Percentiles rank a stretch among this genome's conserved stretches.
These are phyloP conservation scores for Cerastis leucographa DNA, from an alignment of 2,888 invertebrate genomes.

Conservation along the genomic window DNA sequence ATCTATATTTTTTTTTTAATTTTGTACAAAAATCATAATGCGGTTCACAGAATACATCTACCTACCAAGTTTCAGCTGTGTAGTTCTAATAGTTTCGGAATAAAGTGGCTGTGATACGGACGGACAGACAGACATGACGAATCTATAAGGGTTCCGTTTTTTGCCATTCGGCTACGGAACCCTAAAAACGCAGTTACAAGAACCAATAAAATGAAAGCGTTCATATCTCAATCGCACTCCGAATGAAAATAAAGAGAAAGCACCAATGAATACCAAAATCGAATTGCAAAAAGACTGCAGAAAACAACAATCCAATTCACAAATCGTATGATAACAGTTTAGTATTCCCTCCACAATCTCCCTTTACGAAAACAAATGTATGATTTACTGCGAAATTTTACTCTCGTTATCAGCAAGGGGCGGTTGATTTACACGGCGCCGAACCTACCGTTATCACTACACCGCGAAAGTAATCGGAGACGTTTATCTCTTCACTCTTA, in stretches of 20 bases:
- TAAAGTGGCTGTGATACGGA: too few relatives aligned
- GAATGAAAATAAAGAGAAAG: conserved; percentile 9
- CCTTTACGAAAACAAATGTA: conserved; percentile 84
- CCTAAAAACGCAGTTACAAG: background rate
- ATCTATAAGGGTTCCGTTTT: too few relatives aligned
- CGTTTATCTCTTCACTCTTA: conserved; percentile 74
- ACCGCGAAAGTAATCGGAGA: conserved; percentile 77
- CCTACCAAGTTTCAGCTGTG: too few relatives aligned
- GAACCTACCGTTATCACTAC: conserved; percentile 65
- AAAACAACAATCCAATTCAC: conserved; percentile 61
- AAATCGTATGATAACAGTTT: conserved; percentile 71
- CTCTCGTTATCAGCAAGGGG: conserved; percentile 85
- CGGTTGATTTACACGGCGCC: conserved; percentile 86
- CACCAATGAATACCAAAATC: conserved; percentile 35
- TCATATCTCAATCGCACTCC: background rate
- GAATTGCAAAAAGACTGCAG: conserved; percentile 37
- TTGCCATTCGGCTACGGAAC: too few relatives aligned
- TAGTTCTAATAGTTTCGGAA: too few relatives aligned
- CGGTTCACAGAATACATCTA: too few relatives aligned
- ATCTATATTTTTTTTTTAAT: too few relatives aligned
- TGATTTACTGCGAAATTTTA: conserved; percentile 86
- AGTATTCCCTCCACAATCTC: conserved; percentile 77
- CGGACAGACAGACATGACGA: too few relatives aligned
- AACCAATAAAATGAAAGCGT: conserved; percentile 14
- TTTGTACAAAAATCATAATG: too few relatives aligned